These are phyloP conservation scores for Pedetes capensis DNA, from an alignment of 2,113 vertebrate genomes.

Conservation along the genomic window DNA sequence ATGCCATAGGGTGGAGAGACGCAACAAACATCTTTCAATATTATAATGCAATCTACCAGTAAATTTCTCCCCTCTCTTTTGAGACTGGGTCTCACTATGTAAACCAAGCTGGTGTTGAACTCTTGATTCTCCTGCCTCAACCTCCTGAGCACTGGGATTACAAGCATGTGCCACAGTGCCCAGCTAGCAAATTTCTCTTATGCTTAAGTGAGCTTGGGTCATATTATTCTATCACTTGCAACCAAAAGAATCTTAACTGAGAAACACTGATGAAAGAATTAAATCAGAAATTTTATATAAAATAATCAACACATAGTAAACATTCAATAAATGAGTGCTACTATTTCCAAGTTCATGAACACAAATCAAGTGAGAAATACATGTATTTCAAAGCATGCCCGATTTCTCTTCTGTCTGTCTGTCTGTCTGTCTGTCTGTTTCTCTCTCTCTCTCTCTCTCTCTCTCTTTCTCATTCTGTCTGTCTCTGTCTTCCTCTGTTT, in stretches of 20 bases:
- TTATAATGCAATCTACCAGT: not conserved
- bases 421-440: no score
- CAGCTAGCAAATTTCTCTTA: no score
- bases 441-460: no score
- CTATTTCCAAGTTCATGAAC: not conserved
- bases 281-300: constrained; percentile 19
- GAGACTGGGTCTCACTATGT: no score
- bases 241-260: not conserved
- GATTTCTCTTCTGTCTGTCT: not conserved
- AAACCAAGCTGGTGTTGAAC: no score
- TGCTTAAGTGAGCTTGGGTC: not conserved
- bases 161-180: no score
- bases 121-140: no score
- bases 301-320: not conserved
- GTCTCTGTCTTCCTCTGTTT: no score
- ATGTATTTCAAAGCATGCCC: not conserved
- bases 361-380: constrained; percentile 2
- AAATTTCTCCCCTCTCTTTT: no score
- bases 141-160: no score
- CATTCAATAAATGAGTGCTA: not conserved
- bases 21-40: not conserved
- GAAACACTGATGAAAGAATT: not conserved
- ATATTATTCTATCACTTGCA: not conserved
- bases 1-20: not conserved
- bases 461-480: no score